Evolutionary conservation across 2,888 invertebrate genomes (phyloP).

Genomic region (Argyra leucocephala): DNA sequence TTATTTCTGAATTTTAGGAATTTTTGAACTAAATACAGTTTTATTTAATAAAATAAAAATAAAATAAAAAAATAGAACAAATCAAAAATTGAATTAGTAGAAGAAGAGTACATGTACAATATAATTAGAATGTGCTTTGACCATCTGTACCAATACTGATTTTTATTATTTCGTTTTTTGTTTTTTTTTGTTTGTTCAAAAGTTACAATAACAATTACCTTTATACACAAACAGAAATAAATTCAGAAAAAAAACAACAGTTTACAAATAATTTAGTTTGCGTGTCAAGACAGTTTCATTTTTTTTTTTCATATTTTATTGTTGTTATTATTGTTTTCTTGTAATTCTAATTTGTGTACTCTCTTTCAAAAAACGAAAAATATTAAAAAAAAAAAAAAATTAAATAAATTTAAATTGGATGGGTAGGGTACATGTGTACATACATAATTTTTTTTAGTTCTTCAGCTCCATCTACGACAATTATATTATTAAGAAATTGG

Average conservation of each 20-base stretch:
- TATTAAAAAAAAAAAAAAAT: not conserved
- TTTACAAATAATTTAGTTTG: not conserved
- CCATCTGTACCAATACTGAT: no score
- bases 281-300: not conserved
- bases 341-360: not conserved
- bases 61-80: not conserved
- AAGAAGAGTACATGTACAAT: not conserved
- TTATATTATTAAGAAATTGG: not conserved
- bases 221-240: not conserved
- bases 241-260: not conserved
- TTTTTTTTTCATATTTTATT: no score
- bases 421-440: conserved; percentile 6
- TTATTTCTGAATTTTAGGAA: not conserved
- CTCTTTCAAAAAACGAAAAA: not conserved
- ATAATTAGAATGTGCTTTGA: not conserved
- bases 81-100: not conserved
- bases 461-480: not conserved
- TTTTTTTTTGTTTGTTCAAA: no score
- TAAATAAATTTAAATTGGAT: not conserved
- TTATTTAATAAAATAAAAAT: not conserved
- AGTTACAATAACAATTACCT: not conserved
- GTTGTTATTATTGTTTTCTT: not conserved
- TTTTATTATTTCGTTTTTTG: no score
- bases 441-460: not conserved
- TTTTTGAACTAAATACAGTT: not conserved